Percentiles rank a stretch among this genome's conserved stretches.
Evolutionary conservation across 2,888 invertebrate genomes (phyloP).

Genomic region (Drosophila nr. perissopoda): DNA sequence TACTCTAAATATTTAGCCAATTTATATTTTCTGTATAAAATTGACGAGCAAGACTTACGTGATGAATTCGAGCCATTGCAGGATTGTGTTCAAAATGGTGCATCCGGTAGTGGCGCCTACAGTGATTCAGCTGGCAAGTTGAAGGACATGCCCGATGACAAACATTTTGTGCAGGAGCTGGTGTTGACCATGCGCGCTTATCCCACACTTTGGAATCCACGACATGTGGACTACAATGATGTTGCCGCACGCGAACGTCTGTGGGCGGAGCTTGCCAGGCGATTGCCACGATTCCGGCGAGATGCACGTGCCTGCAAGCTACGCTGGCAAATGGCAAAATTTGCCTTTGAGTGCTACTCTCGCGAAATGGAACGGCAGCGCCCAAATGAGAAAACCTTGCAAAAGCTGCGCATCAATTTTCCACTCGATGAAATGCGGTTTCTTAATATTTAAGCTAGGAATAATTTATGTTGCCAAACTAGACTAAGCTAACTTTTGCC

Average conservation of each 20-base stretch:
- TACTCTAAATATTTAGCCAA: slow-evolving; percentile 82
- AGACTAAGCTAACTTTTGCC: slow-evolving; percentile 22
- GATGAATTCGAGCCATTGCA: slow-evolving; percentile 78
- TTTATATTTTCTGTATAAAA: slow-evolving; percentile 81
- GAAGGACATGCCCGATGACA: slow-evolving; percentile 80
- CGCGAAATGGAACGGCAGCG: slow-evolving; percentile 71
- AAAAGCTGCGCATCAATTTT: slow-evolving; percentile 74
- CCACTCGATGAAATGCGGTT: slow-evolving; percentile 79
- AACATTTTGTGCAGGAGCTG: slow-evolving; percentile 74
- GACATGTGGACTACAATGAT: slow-evolving; percentile 71
- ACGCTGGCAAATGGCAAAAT: slow-evolving; percentile 82
- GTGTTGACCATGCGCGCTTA: slow-evolving; percentile 69
- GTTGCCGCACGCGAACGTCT: slow-evolving; percentile 71
- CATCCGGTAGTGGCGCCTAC: neutral
- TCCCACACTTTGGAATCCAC: slow-evolving; percentile 78
- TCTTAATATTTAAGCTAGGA: slow-evolving; percentile 54
- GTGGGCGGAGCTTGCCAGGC: slow-evolving; percentile 76
- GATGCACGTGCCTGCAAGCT: slow-evolving; percentile 73
- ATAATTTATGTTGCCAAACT: slow-evolving; percentile 15
- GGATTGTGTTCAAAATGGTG: slow-evolving; percentile 57
- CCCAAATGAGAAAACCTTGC: slow-evolving; percentile 63
- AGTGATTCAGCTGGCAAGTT: slow-evolving; percentile 50
- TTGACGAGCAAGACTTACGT: slow-evolving; percentile 79
- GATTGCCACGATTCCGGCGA: slow-evolving; percentile 74
- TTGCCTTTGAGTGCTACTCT: slow-evolving; percentile 75